phyloP scores from a whole-genome alignment of 2,888 invertebrate species.

The Pyralis farinalis region DNA sequence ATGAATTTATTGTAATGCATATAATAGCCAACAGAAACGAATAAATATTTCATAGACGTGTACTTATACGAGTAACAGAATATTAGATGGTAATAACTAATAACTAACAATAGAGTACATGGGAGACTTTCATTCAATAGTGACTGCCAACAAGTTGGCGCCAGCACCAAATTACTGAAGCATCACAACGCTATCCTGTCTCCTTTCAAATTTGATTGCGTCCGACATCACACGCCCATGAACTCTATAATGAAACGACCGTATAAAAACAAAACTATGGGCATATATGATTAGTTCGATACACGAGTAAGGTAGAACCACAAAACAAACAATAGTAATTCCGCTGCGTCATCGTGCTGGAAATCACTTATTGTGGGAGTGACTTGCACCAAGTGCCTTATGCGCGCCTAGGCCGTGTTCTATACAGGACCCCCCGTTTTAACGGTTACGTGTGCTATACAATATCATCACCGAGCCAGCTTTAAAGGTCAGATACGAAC shows the following conservation, averaged over 20 bases:
- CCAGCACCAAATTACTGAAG: conserved; percentile 69
- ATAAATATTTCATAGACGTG: conserved; percentile 10
- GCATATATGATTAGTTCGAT: conserved; percentile 80
- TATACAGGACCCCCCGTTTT: conserved; percentile 37
- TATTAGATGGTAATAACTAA: conserved; percentile 16
- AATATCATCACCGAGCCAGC: conserved; percentile 12
- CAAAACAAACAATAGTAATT: conserved; percentile 80
- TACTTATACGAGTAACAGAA: conserved; percentile 1
- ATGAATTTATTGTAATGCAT: conserved; percentile 14
- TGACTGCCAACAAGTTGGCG: conserved; percentile 68
- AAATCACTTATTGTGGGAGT: conserved; percentile 78
- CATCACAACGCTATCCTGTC: conserved; percentile 68
- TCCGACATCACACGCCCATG: conserved; percentile 78
- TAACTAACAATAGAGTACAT: conserved; percentile 36
- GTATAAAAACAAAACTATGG: conserved; percentile 79
- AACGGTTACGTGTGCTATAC: conserved; percentile 25
- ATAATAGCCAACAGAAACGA: not conserved
- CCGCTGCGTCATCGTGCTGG: conserved; percentile 71
- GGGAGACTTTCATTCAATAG: conserved; percentile 43
- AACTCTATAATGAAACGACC: conserved; percentile 77
- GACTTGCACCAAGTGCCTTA: conserved; percentile 74
- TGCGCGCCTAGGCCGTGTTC: conserved; percentile 42
- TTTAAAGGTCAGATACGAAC: conserved; percentile 10
- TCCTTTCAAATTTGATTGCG: conserved; percentile 78
- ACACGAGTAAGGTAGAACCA: conserved; percentile 79